Percentiles rank a stretch among this genome's conserved stretches.
phyloP scores from a whole-genome alignment of 2,113 vertebrate species.

The Scomber colias region DNA sequence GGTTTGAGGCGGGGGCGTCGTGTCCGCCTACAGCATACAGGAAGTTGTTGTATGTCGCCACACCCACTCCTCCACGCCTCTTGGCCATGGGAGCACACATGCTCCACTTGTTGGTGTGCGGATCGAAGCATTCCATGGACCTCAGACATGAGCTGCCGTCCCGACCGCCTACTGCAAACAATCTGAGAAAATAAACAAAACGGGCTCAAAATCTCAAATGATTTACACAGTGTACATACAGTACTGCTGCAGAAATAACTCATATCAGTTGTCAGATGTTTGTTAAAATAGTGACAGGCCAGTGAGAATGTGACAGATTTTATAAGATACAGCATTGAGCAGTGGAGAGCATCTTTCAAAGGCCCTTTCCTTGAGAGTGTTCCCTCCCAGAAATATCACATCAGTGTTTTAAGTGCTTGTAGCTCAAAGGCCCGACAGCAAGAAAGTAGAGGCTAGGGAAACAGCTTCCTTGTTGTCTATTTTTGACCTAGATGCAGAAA shows the following conservation, averaged over 20 bases:
- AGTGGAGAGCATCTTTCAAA: constrained; percentile 42
- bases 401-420: constrained; percentile 58
- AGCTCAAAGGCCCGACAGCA: constrained; percentile 53
- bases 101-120: constrained; percentile 98
- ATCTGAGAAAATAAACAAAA: constrained; percentile 75
- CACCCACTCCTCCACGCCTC: constrained; percentile 93
- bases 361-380: constrained; percentile 30
- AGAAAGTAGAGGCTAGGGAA: constrained; percentile 59
- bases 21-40: constrained; percentile 95
- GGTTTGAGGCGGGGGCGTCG: constrained; percentile 95
- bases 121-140: constrained; percentile 98
- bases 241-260: neutral
- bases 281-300: constrained; percentile 7
- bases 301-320: constrained; percentile 17
- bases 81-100: constrained; percentile 94
- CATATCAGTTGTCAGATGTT: constrained; percentile 12
- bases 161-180: constrained; percentile 95
- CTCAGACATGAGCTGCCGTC: constrained; percentile 97
- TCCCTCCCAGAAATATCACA: constrained; percentile 52
- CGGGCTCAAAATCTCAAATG: neutral
- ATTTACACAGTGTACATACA: neutral
- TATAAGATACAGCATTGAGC: constrained; percentile 17
- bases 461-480: constrained; percentile 69
- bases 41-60: constrained; percentile 94
- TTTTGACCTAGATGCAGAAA: constrained; percentile 77